Percentiles rank a stretch among this genome's conserved stretches.
Evolutionary conservation across 2,888 invertebrate genomes (phyloP).

Genomic region (Listrodromus nycthemerus): DNA sequence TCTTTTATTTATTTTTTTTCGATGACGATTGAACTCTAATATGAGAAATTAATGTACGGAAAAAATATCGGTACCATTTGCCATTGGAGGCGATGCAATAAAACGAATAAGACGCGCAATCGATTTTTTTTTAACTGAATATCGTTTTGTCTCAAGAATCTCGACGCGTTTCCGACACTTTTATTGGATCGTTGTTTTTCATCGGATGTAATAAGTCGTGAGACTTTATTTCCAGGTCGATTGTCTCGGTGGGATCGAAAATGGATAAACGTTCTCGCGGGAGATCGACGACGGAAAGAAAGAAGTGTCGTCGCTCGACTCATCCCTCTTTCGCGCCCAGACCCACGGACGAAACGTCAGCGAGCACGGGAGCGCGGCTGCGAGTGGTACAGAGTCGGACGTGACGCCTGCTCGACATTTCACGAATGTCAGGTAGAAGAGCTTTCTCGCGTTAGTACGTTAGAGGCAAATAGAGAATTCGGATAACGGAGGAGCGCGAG

Average conservation of each 20-base stretch:
- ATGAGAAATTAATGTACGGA: too few relatives aligned
- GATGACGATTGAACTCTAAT: too few relatives aligned
- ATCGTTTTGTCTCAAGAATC: background rate
- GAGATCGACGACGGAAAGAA: constrained; percentile 36
- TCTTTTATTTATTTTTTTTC: too few relatives aligned
- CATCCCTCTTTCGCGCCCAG: constrained; percentile 1
- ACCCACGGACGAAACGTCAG: background rate
- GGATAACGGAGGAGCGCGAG: constrained; percentile 49
- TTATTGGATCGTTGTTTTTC: background rate
- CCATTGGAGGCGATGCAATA: too few relatives aligned
- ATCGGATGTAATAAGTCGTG: background rate
- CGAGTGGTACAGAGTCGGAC: constrained; percentile 44
- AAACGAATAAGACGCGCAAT: too few relatives aligned
- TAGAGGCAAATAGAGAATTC: constrained; percentile 70
- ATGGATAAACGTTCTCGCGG: constrained; percentile 44
- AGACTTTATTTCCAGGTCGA: constrained; percentile 6
- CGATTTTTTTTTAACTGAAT: too few relatives aligned
- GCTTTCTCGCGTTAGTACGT: constrained; percentile 70
- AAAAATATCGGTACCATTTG: too few relatives aligned
- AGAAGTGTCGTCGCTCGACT: constrained; percentile 37
- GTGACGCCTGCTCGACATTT: constrained; percentile 56
- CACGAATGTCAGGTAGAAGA: constrained; percentile 70
- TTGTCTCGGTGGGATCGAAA: background rate
- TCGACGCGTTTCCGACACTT: background rate
- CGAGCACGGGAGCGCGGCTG: background rate